Base-by-base conservation (phyloP, 2,113 vertebrate species). In the Carettochelys insculpta region DNA sequence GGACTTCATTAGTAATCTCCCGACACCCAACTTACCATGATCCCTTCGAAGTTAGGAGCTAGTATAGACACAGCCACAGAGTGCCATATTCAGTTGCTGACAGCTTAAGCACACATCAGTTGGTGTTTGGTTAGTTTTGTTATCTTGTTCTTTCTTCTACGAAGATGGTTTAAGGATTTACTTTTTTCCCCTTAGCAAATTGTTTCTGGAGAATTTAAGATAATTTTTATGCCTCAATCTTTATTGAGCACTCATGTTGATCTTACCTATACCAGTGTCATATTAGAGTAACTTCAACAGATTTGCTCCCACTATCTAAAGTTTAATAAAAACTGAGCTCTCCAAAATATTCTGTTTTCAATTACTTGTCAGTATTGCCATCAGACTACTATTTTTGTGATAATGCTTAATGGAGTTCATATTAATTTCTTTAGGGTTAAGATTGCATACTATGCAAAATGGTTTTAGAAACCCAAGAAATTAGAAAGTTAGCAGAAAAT, bases 61-160 rank as follows among this genome's bases (percentile, higher is more conserved):
- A n/a, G n/a, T n/a, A n/a, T n/a, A n/a, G n/a, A n/a, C n/a, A n/a
- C n/a, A n/a, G n/a, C n/a, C n/a, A n/a, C 78, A 95, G 94, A 48
- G 91, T 97, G 97, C 97, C 97, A 98, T 95, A 97, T 95, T 96
- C 96, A 98, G 97, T 95, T 97, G 71, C 95, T 61, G 89, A 97
- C 93, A 94, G 81, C 88, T 95, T 96, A 96, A 97, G 94, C 78
- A 82, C 83, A 76, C 85, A 34, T 83, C 68, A 41, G 80, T 91
- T 45, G 80, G 52, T 80, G 91, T 51, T 82, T 5, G 3, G 84
- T 95, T 96, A 93, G 96, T 96, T 95, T 95, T 77, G 78, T 91
- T 93, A 91, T 86, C 68, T 87, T 95, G 71, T 56, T 80, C 81
- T 90, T 93, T 90, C 91, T 95, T 95, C 91, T 68, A 71, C 87